Evolutionary conservation across 2,113 vertebrate species (phyloP).

Genomic region (Oenanthe melanoleuca): DNA sequence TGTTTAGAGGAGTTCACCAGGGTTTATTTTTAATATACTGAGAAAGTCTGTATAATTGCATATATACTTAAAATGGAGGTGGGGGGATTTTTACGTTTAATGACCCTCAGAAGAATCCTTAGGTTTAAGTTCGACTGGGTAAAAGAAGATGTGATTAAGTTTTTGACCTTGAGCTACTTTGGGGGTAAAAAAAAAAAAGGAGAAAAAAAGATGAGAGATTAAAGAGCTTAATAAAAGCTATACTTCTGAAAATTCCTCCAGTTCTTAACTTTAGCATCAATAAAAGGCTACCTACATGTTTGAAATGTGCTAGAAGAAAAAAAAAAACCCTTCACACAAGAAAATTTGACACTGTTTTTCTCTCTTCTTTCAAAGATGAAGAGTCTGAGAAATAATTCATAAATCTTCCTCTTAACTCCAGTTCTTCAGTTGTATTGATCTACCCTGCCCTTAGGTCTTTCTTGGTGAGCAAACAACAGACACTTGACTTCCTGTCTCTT

Average conservation of each 20-base stretch:
- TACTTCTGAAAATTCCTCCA: neutral
- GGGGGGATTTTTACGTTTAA: neutral
- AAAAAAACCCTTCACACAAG: neutral
- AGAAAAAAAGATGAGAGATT: neutral
- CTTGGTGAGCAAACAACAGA: conserved; percentile 3
- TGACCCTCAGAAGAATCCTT: neutral
- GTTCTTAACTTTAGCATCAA: neutral
- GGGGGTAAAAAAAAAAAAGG: fast-evolving
- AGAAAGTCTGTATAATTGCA: neutral
- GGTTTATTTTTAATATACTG: neutral
- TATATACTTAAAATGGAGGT: neutral
- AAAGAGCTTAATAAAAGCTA: neutral
- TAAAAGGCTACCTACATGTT: neutral
- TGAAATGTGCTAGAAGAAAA: neutral
- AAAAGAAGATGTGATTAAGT: neutral
- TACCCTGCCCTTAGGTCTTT: conserved; percentile 11
- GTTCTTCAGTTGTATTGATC: conserved; percentile 22
- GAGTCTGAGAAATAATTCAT: conserved; percentile 38
- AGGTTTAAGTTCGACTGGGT: neutral
- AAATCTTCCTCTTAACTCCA: conserved; percentile 16
- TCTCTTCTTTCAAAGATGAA: neutral
- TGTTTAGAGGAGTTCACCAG: neutral
- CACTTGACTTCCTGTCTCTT: conserved; percentile 15
- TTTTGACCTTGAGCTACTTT: neutral
- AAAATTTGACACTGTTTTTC: neutral